Evolutionary conservation across 2,888 invertebrate species (phyloP).

Genomic region (Criorhina ranunculi): DNA sequence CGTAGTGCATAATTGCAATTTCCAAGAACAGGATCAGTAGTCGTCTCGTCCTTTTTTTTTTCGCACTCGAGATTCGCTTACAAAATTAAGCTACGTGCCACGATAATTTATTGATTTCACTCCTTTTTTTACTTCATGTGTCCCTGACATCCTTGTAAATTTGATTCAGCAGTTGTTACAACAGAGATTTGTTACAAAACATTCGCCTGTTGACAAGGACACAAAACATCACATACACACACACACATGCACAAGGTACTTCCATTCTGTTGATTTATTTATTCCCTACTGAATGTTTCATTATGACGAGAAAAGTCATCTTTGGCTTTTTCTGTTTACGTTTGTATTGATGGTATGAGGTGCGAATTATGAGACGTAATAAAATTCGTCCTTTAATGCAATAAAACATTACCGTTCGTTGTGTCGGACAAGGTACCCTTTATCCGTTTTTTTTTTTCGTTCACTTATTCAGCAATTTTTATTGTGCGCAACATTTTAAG

Average conservation of each 20-base stretch:
- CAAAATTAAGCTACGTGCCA: conserved; percentile 23
- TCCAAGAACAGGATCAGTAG: no score
- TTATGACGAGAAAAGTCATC: conserved; percentile 15
- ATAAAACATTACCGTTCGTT: conserved; percentile 33
- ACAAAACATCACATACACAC: neutral
- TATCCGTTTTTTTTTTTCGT: neutral
- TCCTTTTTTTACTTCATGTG: neutral
- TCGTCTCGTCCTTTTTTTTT: neutral
- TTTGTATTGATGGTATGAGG: conserved; percentile 3
- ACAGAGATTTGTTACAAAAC: conserved; percentile 45
- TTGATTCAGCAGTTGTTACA: conserved; percentile 41
- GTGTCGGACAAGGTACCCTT: conserved; percentile 2
- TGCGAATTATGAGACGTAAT: conserved; percentile 46
- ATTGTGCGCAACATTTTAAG: conserved; percentile 11
- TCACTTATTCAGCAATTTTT: neutral
- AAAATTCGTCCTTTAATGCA: conserved; percentile 47
- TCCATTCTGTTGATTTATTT: conserved; percentile 25
- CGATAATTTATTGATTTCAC: conserved; percentile 49
- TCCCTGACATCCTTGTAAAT: conserved; percentile 24
- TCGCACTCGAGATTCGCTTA: neutral
- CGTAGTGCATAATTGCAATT: no score
- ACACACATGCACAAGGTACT: neutral
- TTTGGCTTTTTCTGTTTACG: neutral
- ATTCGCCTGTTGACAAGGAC: conserved; percentile 34
- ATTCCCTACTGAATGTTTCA: conserved; percentile 41